A percentile compares a stretch with the other conserved stretches of the same genome.
Evolutionary conservation across 2,888 invertebrate species (phyloP).

Genomic region (Ichneumoninae sp.): DNA sequence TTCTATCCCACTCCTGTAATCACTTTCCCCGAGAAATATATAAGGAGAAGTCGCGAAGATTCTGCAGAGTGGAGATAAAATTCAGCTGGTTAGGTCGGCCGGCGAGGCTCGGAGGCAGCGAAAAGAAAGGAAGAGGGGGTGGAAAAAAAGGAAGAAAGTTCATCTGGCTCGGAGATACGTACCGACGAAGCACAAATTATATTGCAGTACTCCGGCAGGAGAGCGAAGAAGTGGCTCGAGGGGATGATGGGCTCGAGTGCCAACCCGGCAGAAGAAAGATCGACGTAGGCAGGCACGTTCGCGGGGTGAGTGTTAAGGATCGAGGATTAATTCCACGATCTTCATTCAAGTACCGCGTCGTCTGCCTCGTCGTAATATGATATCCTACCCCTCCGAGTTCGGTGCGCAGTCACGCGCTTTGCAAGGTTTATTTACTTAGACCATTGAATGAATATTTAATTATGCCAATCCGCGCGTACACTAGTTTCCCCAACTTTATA

Average conservation of each 20-base stretch:
- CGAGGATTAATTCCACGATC: constrained; percentile 57
- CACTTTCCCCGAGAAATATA: constrained; percentile 45
- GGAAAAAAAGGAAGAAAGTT: constrained; percentile 29
- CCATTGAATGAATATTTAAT: constrained; percentile 60
- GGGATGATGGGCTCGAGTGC: constrained; percentile 60
- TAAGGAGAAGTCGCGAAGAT: constrained; percentile 59
- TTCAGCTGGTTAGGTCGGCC: constrained; percentile 58
- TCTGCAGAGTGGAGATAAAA: constrained; percentile 66
- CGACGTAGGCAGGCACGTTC: constrained; percentile 36
- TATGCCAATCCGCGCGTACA: constrained; percentile 28
- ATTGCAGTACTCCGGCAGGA: constrained; percentile 60
- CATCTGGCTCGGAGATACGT: constrained; percentile 32
- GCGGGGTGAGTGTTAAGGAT: constrained; percentile 39
- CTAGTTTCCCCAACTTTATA: neutral
- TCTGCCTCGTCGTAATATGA: constrained; percentile 18
- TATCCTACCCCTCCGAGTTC: neutral
- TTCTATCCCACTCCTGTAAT: constrained; percentile 34
- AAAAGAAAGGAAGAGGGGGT: neutral
- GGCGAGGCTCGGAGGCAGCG: constrained; percentile 10
- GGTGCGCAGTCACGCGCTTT: constrained; percentile 31
- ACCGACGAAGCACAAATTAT: constrained; percentile 58
- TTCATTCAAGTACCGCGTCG: constrained; percentile 36
- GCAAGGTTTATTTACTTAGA: constrained; percentile 56
- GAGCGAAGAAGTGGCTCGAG: constrained; percentile 56
- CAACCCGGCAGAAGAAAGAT: constrained; percentile 56